Evolutionary conservation across 2,113 vertebrate species (phyloP), one percentile per base, ranked within the genome.

Genomic region (Prionailurus bengalensis): DNA sequence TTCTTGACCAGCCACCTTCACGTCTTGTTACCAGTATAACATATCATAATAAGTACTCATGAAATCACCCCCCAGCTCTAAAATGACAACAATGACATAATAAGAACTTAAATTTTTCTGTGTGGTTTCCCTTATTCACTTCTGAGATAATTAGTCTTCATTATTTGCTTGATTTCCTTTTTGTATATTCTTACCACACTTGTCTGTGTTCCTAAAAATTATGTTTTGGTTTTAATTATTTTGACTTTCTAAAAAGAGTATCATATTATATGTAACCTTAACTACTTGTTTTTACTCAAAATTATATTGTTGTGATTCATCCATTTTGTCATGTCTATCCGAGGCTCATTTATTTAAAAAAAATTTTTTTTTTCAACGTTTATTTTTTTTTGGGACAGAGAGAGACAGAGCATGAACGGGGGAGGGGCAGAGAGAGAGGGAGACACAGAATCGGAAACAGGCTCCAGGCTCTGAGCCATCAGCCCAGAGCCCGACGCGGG

Each of bases 111-210:
- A 85, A n/a, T 58, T 58, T 95, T 76, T 76, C 66, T 85, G 0
- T 73, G 42, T 55, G 12, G 1, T 48, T 66, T 95, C 45, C n/a
- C 16, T 16, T 53, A 11, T 66, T 45, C 14, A 58, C 4, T 58
- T 27, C 53, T 63, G 45, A 79, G n/a, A 21, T 89, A 58, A 51
- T 25, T 25, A 63, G 23, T 80, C 4, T 89, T 85, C 1, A 55
- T 92, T 63, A 51, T 88, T 95, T 96, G 80, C 66, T 95, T 78
- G 5, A 51, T 81, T 82, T 39, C 7, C 39, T 93, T 83, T 74
- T 61, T 61, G 36, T 82, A 9, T 70, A 51, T 53, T 92, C 66
- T 80, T 73, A 73, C 66, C 55, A 53, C 45, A n/a, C 92, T 82
- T 36, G 4, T 61, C 2, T 70, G 8, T 85, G 11, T 84, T 88